Percentiles rank a stretch among this genome's conserved stretches.
These are phyloP conservation scores for Acropora yongei DNA, from an alignment of 64 coral and sea anemone genomes.

Conservation along the genomic window DNA sequence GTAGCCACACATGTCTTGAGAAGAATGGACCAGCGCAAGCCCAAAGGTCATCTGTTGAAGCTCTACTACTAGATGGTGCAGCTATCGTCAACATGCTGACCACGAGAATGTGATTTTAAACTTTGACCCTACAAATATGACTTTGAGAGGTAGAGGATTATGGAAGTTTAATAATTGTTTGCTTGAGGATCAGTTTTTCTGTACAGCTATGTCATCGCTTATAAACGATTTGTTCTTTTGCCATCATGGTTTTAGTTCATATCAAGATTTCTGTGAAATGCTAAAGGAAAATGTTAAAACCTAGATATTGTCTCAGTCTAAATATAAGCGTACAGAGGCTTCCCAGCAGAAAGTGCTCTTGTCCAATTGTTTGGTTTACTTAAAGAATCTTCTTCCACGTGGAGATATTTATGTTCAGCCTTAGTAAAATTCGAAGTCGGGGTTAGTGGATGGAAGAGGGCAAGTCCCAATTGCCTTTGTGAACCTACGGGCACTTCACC, in stretches of 20 bases:
- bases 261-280: background rate
- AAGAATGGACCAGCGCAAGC: constrained; percentile 1
- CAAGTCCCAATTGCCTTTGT: background rate
- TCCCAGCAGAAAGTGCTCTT: fast-evolving
- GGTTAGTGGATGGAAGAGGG: constrained; percentile 43
- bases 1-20: background rate
- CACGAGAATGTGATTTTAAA: background rate
- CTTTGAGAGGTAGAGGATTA: background rate
- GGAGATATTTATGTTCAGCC: background rate
- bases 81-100: constrained; percentile 71
- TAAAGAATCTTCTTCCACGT: background rate
- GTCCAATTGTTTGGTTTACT: background rate
- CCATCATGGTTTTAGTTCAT: background rate
- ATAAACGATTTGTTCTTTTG: background rate
- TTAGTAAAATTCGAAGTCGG: background rate
- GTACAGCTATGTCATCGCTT: background rate
- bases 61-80: constrained; percentile 48
- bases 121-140: background rate
- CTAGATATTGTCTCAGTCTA: background rate
- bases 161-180: constrained; percentile 15
- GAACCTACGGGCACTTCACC: background rate
- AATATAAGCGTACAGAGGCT: background rate
- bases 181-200: background rate
- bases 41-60: constrained; percentile 43
- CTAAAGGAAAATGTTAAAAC: background rate